phyloP scores from a whole-genome alignment of 2,797 vertebrate species.

The Microctenopoma stevenorrisi region DNA sequence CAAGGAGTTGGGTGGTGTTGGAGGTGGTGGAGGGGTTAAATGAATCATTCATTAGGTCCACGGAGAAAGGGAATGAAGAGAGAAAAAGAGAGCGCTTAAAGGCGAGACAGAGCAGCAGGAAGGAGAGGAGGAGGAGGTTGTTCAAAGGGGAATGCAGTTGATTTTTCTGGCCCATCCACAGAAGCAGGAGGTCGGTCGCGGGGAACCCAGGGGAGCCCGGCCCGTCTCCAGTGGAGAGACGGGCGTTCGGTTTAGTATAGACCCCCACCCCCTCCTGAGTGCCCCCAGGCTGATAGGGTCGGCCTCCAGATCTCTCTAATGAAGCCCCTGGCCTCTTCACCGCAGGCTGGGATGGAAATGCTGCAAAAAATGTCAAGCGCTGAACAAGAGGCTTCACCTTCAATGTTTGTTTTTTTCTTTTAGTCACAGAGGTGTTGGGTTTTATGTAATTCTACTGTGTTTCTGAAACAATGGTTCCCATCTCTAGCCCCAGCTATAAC shows the following conservation, averaged over 20 bases:
- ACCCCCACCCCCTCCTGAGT: slow-evolving; percentile 49
- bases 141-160: slow-evolving; percentile 83
- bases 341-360: slow-evolving; percentile 59
- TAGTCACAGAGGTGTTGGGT: neutral
- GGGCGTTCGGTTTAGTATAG: slow-evolving; percentile 49
- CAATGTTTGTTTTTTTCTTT: neutral
- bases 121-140: slow-evolving; percentile 72
- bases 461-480: neutral
- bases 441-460: neutral
- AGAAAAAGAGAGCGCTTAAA: slow-evolving; percentile 48
- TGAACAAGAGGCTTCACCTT: slow-evolving; percentile 8
- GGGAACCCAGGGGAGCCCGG: slow-evolving; percentile 75
- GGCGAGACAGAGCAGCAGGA: slow-evolving; percentile 64
- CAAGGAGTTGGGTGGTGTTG: slow-evolving; percentile 63
- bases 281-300: slow-evolving; percentile 79
- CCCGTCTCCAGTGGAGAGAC: slow-evolving; percentile 68
- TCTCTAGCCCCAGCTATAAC: neutral
- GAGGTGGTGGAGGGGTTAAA: slow-evolving; percentile 76
- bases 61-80: slow-evolving; percentile 73
- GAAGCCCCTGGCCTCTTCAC: slow-evolving; percentile 83
- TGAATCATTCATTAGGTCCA: slow-evolving; percentile 88
- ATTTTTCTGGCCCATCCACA: slow-evolving; percentile 82
- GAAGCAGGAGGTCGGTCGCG: slow-evolving; percentile 82
- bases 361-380: slow-evolving; percentile 59
- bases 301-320: slow-evolving; percentile 83